Evolutionary conservation across 23 tunicate genomes (phyloP).

Genomic region (Ciona savignyi): DNA sequence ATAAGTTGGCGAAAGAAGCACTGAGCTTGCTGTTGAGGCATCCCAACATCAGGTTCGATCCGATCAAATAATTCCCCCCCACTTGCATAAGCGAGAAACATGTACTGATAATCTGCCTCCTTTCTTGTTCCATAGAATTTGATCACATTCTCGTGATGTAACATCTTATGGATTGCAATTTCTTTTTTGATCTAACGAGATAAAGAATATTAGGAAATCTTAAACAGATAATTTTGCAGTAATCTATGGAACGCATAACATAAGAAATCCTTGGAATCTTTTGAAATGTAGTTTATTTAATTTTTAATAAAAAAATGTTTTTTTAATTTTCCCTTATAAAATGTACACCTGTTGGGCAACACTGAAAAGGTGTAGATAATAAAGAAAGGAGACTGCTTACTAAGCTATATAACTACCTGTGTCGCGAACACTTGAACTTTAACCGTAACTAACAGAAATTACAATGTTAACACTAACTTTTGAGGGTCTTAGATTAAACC

Average conservation of each 20-base stretch:
- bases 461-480: too few relatives aligned
- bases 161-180: conserved; percentile 72
- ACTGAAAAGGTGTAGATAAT: too few relatives aligned
- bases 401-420: too few relatives aligned
- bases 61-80: conserved; percentile 97
- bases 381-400: too few relatives aligned
- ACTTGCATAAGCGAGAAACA: conserved; percentile 92
- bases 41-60: conserved; percentile 93
- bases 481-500: too few relatives aligned
- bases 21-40: conserved; percentile 58
- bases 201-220: background rate
- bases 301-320: too few relatives aligned
- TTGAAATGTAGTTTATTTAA: too few relatives aligned
- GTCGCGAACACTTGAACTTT: too few relatives aligned
- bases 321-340: too few relatives aligned
- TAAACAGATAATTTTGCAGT: background rate
- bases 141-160: conserved; percentile 80
- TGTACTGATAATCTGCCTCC: conserved; percentile 63
- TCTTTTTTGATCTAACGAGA: conserved; percentile 66
- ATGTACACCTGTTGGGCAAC: too few relatives aligned
- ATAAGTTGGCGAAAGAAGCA: conserved; percentile 64
- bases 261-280: background rate
- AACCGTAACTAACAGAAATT: too few relatives aligned
- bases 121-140: conserved; percentile 78
- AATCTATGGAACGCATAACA: background rate